Base-by-base conservation (phyloP, 2,113 vertebrate genomes). In the Plecturocebus donacophilus region DNA sequence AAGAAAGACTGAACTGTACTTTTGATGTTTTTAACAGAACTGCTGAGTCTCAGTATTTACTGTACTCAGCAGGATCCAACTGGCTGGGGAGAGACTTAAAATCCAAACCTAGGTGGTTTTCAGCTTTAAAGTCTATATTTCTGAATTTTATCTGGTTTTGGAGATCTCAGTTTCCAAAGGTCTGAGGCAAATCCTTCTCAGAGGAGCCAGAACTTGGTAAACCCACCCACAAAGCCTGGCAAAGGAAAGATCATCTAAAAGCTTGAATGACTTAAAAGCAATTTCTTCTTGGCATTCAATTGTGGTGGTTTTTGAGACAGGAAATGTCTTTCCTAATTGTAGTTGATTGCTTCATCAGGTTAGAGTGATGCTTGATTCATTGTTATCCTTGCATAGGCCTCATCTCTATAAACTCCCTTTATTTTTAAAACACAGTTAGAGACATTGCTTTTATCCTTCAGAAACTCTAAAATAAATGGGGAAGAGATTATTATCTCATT, bases 391-490 rank as follows among this genome's bases (percentile, higher is more conserved):
- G 12, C 90, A 47, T 75, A 70, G 79, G 19, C 4, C 6, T 82
- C 20, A 38, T 79, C 6, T 94, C 56, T 58, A 1, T 56, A 49
- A 61, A 21, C 21, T 66, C 25, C 30, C 21, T 86, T 97, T 54
- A 66, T 90, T 92, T 96, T 73, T 40, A 95, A 90, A 93, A n/a
- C 30, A 89, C 23, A 56, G 76, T 81, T 49, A 71, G 38, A 76
- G 1, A 32, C 68, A 38, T 79, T 96, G 49, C 21, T 88, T 90
- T 38, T 82, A 19, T 30, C 42, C 13, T 71, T 58, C 20, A 61
- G 93, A 93, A 95, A 21, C 4, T 70, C 38, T 82, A 79, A 93
- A 96, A 56, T 71, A 82, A 93, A 73, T 88, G 52, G 6, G 9
- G 38, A 80, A 91, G 52, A 42, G 20, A 45, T 66, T 54, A 52